These are phyloP conservation scores for Actenoides hombroni DNA, from an alignment of 2,113 vertebrate species.

Conservation along the genomic window DNA sequence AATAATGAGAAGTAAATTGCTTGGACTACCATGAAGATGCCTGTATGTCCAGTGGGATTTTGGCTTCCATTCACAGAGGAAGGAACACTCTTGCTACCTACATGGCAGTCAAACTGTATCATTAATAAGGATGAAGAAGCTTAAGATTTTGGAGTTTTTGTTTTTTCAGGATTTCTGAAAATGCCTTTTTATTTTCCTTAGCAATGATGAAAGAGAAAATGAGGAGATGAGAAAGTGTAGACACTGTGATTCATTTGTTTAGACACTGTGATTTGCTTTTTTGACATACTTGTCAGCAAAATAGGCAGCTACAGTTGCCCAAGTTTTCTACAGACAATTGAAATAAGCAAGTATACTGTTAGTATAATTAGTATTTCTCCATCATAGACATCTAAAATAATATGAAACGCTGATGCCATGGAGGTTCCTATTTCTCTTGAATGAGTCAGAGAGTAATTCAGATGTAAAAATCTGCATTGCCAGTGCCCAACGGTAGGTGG, in stretches of 20 bases:
- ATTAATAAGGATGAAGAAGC: neutral
- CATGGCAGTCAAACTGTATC: neutral
- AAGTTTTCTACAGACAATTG: neutral
- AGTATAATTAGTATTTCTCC: neutral
- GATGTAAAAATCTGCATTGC: neutral
- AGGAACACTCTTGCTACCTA: neutral
- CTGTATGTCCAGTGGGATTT: neutral
- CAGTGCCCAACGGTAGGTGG: neutral
- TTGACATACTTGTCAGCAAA: neutral
- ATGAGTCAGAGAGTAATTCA: neutral
- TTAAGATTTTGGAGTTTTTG: neutral
- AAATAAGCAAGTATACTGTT: neutral
- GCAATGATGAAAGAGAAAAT: neutral
- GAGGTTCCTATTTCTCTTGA: neutral
- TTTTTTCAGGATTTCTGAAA: neutral
- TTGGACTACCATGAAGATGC: neutral
- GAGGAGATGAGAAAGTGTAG: neutral
- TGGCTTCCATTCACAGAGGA: neutral
- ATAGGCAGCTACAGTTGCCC: neutral
- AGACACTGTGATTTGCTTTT: neutral
- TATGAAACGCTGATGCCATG: accelerated
- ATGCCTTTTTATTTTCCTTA: neutral
- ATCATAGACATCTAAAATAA: neutral
- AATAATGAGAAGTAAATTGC: neutral
- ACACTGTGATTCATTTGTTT: neutral